These are phyloP conservation scores for Seriola rivoliana DNA, from an alignment of 2,113 vertebrate genomes.

Conservation along the genomic window DNA sequence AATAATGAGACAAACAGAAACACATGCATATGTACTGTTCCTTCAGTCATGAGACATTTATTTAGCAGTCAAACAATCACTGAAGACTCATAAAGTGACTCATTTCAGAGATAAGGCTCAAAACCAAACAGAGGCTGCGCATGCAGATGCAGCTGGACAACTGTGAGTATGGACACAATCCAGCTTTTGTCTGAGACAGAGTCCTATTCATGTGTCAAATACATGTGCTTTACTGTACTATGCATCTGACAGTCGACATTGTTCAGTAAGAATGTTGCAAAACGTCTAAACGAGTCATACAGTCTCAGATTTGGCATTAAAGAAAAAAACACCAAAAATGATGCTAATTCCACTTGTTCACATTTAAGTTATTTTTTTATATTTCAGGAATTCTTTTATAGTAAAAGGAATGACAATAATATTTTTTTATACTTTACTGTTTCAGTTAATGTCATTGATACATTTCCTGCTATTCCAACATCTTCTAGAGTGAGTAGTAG, in stretches of 20 bases:
- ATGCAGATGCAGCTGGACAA: not conserved
- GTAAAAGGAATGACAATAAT: no score
- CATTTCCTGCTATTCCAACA: no score
- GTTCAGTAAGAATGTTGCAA: not conserved
- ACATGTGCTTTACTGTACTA: not conserved
- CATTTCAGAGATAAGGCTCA: not conserved
- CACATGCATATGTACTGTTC: not conserved
- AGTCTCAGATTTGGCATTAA: no score
- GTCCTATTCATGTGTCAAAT: not conserved
- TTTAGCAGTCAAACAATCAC: slow-evolving; percentile 7
- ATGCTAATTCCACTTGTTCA: no score
- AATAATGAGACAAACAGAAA: slow-evolving; percentile 12
- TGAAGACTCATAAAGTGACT: not conserved
- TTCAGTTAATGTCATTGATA: no score
- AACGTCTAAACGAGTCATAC: not conserved
- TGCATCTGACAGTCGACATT: not conserved
- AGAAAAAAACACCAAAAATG: no score
- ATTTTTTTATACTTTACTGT: no score
- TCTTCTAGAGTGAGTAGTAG: no score
- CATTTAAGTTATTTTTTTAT: no score
- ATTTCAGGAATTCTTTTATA: no score
- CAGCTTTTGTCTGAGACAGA: slow-evolving; percentile 4
- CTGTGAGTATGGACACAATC: not conserved
- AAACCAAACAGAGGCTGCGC: not conserved
- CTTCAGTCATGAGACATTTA: slow-evolving; percentile 8